phyloP scores from a whole-genome alignment of 2,888 invertebrate species.

The Aproaerema taeniolella region DNA sequence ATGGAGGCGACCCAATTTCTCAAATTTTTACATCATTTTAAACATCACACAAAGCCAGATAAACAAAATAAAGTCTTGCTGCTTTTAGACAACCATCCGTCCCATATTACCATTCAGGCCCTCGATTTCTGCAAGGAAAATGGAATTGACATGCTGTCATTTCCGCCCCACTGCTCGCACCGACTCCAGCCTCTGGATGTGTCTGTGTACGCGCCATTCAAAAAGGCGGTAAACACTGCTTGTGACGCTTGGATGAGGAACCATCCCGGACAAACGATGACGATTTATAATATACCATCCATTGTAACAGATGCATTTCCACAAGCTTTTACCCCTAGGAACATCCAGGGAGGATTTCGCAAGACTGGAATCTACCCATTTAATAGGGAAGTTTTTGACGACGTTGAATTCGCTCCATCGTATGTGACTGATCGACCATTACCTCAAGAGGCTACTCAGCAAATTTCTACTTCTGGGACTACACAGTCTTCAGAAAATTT shows the following conservation, averaged over 20 bases:
- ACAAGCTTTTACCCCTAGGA: conserved; percentile 17
- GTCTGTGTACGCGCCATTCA: conserved; percentile 28
- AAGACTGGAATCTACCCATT: conserved; percentile 27
- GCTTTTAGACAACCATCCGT: neutral
- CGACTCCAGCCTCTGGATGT: conserved; percentile 31
- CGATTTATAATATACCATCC: conserved; percentile 31
- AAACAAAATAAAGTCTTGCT: neutral
- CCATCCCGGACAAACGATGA: conserved; percentile 29
- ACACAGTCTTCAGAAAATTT: no score
- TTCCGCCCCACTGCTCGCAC: conserved; percentile 36
- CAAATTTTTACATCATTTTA: conserved; percentile 27
- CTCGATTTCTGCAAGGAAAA: conserved; percentile 27
- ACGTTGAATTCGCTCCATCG: conserved; percentile 27
- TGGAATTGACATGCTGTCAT: conserved; percentile 32
- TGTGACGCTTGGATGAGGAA: conserved; percentile 30
- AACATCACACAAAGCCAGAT: conserved; percentile 14
- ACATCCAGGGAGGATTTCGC: conserved; percentile 25
- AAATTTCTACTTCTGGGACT: no score
- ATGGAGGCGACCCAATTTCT: conserved; percentile 27
- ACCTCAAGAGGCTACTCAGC: no score
- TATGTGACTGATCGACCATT: conserved; percentile 31
- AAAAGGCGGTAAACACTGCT: conserved; percentile 26
- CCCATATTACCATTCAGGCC: neutral
- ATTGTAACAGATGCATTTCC: conserved; percentile 24
- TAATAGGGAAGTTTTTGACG: conserved; percentile 26